A percentile compares a stretch with the other conserved stretches of the same genome.
phyloP scores from a whole-genome alignment of 2,797 vertebrate genomes.

The Florisuga fusca region DNA sequence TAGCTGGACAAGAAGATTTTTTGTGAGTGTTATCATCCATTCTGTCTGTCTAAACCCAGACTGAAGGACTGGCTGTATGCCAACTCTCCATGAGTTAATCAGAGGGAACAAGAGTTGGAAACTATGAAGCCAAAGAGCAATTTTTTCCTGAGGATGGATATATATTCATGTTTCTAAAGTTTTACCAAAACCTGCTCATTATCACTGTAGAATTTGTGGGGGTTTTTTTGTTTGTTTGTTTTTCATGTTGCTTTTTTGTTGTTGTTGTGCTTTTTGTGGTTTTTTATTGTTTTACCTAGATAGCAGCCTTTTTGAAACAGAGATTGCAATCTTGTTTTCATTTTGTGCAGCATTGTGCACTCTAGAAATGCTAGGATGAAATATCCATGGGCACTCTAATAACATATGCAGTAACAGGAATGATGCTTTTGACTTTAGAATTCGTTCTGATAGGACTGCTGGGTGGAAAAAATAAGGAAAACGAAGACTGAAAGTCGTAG shows the following conservation, averaged over 20 bases:
- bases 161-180: background rate
- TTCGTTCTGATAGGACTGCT: background rate
- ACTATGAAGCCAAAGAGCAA: background rate
- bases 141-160: background rate
- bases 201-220: background rate
- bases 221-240: no score
- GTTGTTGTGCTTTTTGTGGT: accelerated
- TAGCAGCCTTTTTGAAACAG: background rate
- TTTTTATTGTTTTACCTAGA: background rate
- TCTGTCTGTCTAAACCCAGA: background rate
- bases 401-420: background rate
- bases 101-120: background rate
- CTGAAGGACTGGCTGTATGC: background rate
- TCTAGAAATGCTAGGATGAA: background rate
- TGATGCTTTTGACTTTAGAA: background rate
- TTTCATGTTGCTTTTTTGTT: no score
- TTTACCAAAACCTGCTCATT: background rate
- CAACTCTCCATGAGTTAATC: background rate
- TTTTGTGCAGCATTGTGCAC: background rate
- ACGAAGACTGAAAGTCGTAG: background rate
- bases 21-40: background rate
- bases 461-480: background rate
- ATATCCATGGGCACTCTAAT: background rate
- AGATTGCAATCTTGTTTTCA: background rate
- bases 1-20: background rate